Conservation (phyloP, 2,888 invertebrate species). For the Psylliodes chrysocephalus region DNA sequence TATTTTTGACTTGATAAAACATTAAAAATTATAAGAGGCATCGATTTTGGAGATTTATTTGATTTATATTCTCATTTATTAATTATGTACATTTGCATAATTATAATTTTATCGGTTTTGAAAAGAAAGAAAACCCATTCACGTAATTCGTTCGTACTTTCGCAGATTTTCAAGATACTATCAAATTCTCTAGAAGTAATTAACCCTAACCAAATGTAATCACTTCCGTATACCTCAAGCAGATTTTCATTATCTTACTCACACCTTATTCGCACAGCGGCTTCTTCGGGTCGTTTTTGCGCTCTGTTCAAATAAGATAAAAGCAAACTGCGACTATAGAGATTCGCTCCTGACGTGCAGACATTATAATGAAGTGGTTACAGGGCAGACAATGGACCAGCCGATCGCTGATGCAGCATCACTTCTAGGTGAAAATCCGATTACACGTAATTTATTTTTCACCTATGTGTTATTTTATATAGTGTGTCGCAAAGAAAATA, state of each 20-base stretch:
- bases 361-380: slow-evolving; percentile 1
- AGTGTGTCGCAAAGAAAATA: too few species aligned
- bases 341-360: background rate
- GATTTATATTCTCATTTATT: too few species aligned
- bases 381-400: background rate
- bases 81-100: too few species aligned
- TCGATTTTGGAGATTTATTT: too few species aligned
- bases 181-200: too few species aligned
- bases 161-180: too few species aligned
- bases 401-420: slow-evolving; percentile 1
- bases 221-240: background rate
- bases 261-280: background rate
- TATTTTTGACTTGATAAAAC: too few species aligned
- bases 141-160: too few species aligned
- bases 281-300: background rate
- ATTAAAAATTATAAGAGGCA: too few species aligned
- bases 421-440: background rate
- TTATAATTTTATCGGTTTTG: too few species aligned
- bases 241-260: background rate
- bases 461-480: too few species aligned
- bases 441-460: background rate
- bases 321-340: background rate
- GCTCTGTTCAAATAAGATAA: background rate
- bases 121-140: too few species aligned
- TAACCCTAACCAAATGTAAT: background rate